A percentile compares a stretch with the other conserved stretches of the same genome.
Evolutionary conservation across 35 echinoderm and acorn worm species (phyloP).

Genomic region (Apostichopus californicus): DNA sequence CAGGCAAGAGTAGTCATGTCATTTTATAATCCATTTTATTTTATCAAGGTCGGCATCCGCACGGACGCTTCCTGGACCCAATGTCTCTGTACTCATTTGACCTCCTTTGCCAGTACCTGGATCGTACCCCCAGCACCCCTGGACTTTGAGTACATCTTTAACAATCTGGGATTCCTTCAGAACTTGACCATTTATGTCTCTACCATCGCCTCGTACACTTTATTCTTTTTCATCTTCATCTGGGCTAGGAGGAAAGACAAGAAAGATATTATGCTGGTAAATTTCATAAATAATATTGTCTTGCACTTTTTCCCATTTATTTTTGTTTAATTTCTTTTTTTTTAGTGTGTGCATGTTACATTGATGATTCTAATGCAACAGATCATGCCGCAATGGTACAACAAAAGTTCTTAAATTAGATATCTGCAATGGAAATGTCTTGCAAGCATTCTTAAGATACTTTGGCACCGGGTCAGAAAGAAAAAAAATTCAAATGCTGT

Average conservation of each 20-base stretch:
- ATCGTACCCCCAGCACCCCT: constrained; percentile 82
- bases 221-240: constrained; percentile 79
- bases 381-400: too few relatives aligned
- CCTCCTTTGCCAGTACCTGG: constrained; percentile 90
- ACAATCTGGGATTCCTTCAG: constrained; percentile 56
- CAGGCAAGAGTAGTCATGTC: neutral
- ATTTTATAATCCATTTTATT: neutral
- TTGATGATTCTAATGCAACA: too few relatives aligned
- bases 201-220: constrained; percentile 64
- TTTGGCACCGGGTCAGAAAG: too few relatives aligned
- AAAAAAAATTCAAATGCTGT: too few relatives aligned
- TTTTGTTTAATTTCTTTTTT: too few relatives aligned
- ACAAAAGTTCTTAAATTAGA: too few relatives aligned
- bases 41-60: neutral
- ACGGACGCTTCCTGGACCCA: constrained; percentile 33
- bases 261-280: constrained; percentile 85
- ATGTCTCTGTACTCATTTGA: constrained; percentile 88
- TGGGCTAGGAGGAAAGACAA: constrained; percentile 82
- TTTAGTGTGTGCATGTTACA: too few relatives aligned
- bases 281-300: neutral
- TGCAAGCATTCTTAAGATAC: too few relatives aligned
- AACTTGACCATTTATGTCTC: constrained; percentile 85
- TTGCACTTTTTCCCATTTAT: too few relatives aligned
- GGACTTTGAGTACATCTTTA: constrained; percentile 87
- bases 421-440: too few relatives aligned